Percentiles rank a stretch among this genome's conserved stretches.
These are phyloP conservation scores for Dexiosoma caninum DNA, from an alignment of 2,888 invertebrate species.

Conservation along the genomic window DNA sequence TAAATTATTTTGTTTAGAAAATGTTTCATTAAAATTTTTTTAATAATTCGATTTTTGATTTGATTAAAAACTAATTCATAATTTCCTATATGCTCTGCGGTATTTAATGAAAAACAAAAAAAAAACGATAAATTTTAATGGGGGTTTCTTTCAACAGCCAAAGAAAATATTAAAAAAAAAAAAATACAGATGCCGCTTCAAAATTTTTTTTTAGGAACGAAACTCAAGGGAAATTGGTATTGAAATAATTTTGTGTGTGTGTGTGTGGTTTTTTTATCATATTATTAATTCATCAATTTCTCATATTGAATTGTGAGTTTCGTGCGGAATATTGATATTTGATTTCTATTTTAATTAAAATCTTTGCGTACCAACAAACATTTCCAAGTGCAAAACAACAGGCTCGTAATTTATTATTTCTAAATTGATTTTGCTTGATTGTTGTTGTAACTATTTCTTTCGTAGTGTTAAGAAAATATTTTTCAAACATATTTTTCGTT, in stretches of 20 bases:
- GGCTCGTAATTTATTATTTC: not conserved
- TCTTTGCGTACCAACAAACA: not conserved
- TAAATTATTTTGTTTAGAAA: no score
- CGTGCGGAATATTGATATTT: no score
- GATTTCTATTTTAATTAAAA: no score
- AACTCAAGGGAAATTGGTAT: no score
- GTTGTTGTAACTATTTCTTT: not conserved
- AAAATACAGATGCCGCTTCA: not conserved
- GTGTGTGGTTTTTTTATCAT: no score
- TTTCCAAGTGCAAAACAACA: not conserved
- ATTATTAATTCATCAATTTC: no score
- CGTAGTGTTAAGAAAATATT: conserved; percentile 27
- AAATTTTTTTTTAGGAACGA: not conserved
- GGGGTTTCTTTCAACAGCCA: conserved; percentile 21
- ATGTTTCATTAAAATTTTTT: no score
- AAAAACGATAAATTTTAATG: conserved; percentile 1
- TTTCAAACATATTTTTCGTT: conserved; percentile 2
- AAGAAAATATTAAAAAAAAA: conserved; percentile 35
- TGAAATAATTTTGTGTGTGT: no score
- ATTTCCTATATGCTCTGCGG: not conserved
- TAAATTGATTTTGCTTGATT: not conserved
- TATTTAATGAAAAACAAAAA: not conserved
- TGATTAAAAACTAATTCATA: not conserved
- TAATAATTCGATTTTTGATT: no score
- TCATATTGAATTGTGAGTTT: no score